Evolutionary conservation across 2,888 invertebrate genomes (phyloP).

Genomic region (Oeneis ivallda): DNA sequence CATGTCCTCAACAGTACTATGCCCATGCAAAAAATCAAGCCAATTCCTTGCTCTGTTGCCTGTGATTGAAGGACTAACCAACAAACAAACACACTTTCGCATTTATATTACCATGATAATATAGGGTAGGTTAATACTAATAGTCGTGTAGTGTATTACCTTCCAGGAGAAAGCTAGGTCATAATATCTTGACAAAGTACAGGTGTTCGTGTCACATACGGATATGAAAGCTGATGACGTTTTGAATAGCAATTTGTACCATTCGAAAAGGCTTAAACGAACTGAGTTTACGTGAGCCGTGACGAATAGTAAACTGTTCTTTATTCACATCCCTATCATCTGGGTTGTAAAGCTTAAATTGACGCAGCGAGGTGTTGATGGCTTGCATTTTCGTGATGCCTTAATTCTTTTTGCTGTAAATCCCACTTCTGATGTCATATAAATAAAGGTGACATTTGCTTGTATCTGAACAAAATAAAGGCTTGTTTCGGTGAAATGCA

Average conservation of each 20-base stretch:
- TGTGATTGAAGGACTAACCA: too few species aligned
- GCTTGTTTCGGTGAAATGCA: slow-evolving; percentile 13
- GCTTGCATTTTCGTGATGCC: slow-evolving; percentile 15
- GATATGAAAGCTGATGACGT: slow-evolving; percentile 59
- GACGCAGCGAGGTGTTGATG: neutral
- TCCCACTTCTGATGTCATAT: slow-evolving; percentile 7
- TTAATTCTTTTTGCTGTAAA: slow-evolving; percentile 13
- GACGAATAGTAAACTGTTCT: slow-evolving; percentile 42
- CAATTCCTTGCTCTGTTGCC: too few species aligned
- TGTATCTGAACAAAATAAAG: neutral
- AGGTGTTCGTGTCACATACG: slow-evolving; percentile 23
- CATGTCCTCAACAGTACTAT: too few species aligned
- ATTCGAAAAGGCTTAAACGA: slow-evolving; percentile 47
- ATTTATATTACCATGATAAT: too few species aligned
- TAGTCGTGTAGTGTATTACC: too few species aligned
- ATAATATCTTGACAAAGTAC: slow-evolving; percentile 12
- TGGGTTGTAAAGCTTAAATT: slow-evolving; percentile 38
- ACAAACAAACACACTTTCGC: too few species aligned
- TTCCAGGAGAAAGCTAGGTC: too few species aligned
- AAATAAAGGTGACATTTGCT: slow-evolving; percentile 15
- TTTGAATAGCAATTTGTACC: slow-evolving; percentile 63
- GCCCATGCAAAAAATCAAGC: too few species aligned
- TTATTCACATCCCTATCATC: slow-evolving; percentile 24
- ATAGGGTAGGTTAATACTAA: too few species aligned
- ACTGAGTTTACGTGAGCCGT: slow-evolving; percentile 44